Conservation (phyloP, 2,888 invertebrate genomes). For the Ferrisia virgata region DNA sequence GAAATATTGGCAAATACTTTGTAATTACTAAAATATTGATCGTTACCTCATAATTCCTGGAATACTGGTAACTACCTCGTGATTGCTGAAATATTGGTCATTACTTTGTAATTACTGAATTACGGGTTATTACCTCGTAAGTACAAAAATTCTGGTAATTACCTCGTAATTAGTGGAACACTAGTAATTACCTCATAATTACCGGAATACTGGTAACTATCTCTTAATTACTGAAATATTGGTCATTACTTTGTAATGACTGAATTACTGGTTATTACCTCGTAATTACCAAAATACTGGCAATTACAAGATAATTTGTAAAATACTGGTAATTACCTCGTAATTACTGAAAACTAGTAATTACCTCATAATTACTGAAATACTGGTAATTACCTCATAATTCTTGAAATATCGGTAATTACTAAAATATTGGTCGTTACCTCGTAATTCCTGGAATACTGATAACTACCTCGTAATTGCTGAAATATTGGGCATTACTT, state of each 20-base stretch:
- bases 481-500: neutral
- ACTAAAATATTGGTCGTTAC: neutral
- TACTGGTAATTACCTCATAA: neutral
- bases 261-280: neutral
- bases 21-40: no score
- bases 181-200: no score
- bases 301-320: no score
- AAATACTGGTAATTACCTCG: neutral
- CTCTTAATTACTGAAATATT: no score
- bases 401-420: no score
- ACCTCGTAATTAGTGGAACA: no score
- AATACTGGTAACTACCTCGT: no score
- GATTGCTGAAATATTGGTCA: no score
- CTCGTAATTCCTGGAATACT: neutral
- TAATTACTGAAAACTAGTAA: neutral
- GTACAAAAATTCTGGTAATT: neutral
- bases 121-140: neutral
- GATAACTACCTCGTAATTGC: neutral
- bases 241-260: neutral
- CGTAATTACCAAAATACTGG: neutral
- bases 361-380: neutral
- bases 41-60: no score
- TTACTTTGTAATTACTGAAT: neutral
- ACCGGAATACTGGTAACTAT: no score
- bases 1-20: no score